These are phyloP conservation scores for Stichodactyla helianthus DNA, from an alignment of 64 coral and sea anemone species.

Conservation along the genomic window DNA sequence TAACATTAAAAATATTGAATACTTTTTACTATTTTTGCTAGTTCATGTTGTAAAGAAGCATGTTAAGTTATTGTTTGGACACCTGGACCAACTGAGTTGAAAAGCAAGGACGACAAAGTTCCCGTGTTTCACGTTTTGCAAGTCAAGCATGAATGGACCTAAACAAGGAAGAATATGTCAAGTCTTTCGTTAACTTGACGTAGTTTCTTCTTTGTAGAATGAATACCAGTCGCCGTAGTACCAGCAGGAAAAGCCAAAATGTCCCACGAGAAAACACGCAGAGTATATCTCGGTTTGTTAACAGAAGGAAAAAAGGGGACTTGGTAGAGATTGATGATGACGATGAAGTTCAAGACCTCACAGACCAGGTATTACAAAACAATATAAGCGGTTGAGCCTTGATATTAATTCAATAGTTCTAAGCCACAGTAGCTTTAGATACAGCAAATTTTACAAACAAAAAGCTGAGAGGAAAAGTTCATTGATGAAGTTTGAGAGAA, in stretches of 20 bases:
- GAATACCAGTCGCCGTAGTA: background rate
- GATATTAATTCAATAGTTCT: no score
- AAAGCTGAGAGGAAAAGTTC: no score
- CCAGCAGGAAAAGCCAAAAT: background rate
- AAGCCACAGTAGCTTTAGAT: no score
- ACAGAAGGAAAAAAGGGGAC: background rate
- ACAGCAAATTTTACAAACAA: no score
- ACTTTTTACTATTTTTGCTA: background rate
- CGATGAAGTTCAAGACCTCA: background rate
- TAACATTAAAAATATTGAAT: background rate
- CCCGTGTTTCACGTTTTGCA: background rate
- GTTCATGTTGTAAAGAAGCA: background rate
- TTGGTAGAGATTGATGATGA: constrained; percentile 2
- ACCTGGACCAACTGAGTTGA: background rate
- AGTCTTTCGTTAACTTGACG: background rate
- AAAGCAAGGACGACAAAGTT: background rate
- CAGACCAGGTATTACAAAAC: background rate
- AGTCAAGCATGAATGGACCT: background rate
- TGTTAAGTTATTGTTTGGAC: background rate
- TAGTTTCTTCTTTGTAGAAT: background rate
- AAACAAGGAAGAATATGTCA: background rate
- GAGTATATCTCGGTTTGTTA: constrained; percentile 1
- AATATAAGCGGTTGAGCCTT: no score
- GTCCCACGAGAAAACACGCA: background rate
- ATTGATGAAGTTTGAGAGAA: no score